Conservation (phyloP, 1,140 invertebrate species). For the Aphis craccivora region DNA sequence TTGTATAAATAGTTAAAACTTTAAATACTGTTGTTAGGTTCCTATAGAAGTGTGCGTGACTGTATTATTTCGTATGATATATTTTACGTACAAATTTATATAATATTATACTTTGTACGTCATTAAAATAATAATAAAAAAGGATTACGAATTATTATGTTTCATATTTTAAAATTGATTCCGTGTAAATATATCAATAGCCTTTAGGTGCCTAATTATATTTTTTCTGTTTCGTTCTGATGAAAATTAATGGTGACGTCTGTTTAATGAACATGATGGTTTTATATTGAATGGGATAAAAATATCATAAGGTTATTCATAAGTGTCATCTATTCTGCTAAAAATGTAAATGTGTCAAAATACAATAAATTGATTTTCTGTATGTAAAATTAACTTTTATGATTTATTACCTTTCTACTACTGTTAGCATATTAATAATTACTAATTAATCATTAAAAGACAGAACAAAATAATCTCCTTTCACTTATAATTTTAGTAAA, state of each 20-base stretch:
- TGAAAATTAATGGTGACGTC: not conserved
- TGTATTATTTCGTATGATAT: not conserved
- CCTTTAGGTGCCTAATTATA: not conserved
- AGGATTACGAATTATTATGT: not conserved
- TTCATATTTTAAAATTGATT: not conserved
- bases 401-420: not conserved
- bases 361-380: not conserved
- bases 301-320: not conserved
- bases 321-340: not conserved
- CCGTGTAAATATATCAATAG: not conserved
- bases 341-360: constrained; percentile 20
- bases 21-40: not conserved
- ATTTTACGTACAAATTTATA: not conserved
- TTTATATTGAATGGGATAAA: not conserved
- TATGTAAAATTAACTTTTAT: not conserved
- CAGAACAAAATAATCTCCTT: not conserved
- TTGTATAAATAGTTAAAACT: not conserved
- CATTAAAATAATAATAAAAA: not conserved
- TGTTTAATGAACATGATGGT: not conserved
- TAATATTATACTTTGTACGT: not conserved
- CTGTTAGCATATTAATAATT: not conserved
- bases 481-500: not conserved
- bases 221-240: not conserved
- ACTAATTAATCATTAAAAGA: not conserved
- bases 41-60: not conserved